Percentiles rank a stretch among this genome's conserved stretches.
Conservation (phyloP, 1,140 invertebrate species). For the Drosophila dunni region DNA sequence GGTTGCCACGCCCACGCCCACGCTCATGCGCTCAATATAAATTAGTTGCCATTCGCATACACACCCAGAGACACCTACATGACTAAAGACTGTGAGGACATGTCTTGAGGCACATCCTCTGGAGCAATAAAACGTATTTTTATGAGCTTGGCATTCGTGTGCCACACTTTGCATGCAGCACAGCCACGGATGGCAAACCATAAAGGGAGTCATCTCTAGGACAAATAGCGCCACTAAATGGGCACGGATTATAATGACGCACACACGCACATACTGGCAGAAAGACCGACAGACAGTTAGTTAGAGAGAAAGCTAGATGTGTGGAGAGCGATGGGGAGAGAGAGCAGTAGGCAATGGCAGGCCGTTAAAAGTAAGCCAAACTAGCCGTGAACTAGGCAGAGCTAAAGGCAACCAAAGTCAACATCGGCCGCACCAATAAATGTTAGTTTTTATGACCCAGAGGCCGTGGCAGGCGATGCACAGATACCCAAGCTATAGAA, state of each 20-base stretch:
- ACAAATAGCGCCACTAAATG: constrained; percentile 80
- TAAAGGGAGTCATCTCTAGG: constrained; percentile 78
- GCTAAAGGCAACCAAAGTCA: constrained; percentile 68
- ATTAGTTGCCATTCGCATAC: constrained; percentile 63
- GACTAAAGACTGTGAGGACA: constrained; percentile 58
- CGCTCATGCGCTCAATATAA: constrained; percentile 57
- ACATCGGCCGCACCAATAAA: constrained; percentile 64
- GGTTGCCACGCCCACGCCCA: constrained; percentile 44
- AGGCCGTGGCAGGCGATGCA: constrained; percentile 28
- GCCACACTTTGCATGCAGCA: constrained; percentile 73
- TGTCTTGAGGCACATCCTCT: constrained; percentile 73
- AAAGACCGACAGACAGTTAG: constrained; percentile 1
- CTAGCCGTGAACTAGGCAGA: constrained; percentile 72
- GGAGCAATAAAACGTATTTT: constrained; percentile 81
- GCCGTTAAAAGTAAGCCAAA: constrained; percentile 76
- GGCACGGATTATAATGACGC: constrained; percentile 81
- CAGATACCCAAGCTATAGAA: constrained; percentile 20
- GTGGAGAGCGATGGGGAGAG: constrained; percentile 1
- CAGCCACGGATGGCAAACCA: constrained; percentile 52
- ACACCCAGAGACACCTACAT: constrained; percentile 40
- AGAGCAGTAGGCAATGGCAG: constrained; percentile 18
- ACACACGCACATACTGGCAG: constrained; percentile 20
- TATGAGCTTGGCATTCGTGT: constrained; percentile 72
- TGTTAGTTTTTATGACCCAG: constrained; percentile 78
- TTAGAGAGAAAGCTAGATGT: constrained; percentile 3